Evolutionary conservation across 2,797 vertebrate species (phyloP), one percentile per base, ranked within the genome.

Genomic region (Propithecus deckenii): DNA sequence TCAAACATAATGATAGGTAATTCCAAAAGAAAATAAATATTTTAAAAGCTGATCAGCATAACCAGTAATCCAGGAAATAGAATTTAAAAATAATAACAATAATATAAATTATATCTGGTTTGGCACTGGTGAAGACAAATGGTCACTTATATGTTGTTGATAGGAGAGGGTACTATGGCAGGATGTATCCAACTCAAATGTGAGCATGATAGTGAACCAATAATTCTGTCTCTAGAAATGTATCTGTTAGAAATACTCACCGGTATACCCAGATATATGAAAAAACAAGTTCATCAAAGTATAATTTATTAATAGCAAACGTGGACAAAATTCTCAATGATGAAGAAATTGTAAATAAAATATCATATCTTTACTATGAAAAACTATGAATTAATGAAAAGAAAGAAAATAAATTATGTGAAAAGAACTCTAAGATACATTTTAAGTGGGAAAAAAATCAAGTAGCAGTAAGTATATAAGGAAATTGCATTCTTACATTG

Each of bases 361-460:
- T 46, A 15, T 81, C 22, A 69, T 57, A 86, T 46, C 20, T 48
- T 28, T 41, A 57, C 17, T 69, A 55, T 48, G 6, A 7, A 95
- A 92, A 85, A 28, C 25, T 69, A 69, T 79, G 35, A 89, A 38
- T 2, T 74, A 92, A 87, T 78, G 69, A 17, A 74, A 93, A 63
- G 69, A 20, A 80, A 90, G 4, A 83, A 93, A 48, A 79, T 65
- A 67, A 92, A 78, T 8, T 18, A 25, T 48, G 32, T 50, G 7
- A 67, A 89, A 80, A 89, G 13, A 93, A 52, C 12, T 78, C 20
- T 7, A 85, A 72, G 46, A 63, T 22, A 65, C 30, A 35, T 35
- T 76, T 75, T 93, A 92, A 96, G 9, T 32, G 25, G 35, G 83
- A 95, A 91, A 95, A 91, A 91, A 74, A 59, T 15, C 4, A 67